A percentile compares a stretch with the other conserved stretches of the same genome.
phyloP scores from a whole-genome alignment of 2,797 vertebrate species.

The Falco rusticolus region DNA sequence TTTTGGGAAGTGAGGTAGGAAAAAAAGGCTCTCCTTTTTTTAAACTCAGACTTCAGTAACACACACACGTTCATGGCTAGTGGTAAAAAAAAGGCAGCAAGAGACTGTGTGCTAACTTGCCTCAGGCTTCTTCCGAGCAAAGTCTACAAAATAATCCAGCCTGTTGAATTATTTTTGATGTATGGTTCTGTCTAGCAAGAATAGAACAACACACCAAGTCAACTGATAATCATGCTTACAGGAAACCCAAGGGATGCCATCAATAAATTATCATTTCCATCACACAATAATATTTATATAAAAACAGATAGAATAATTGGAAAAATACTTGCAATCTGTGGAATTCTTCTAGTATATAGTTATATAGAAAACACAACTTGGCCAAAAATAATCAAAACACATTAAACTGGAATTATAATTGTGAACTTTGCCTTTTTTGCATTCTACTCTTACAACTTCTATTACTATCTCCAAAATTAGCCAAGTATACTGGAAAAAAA shows the following conservation, averaged over 20 bases:
- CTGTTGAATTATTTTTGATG: conserved; percentile 35
- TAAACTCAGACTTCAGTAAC: conserved; percentile 5
- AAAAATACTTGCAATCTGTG: neutral
- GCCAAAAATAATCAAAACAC: neutral
- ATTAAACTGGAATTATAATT: neutral
- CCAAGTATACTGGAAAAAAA: neutral
- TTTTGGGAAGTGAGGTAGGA: neutral
- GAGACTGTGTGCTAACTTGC: conserved; percentile 39
- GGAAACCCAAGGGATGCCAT: neutral
- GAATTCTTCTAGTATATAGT: neutral
- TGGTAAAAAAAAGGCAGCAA: conserved; percentile 1
- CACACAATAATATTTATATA: neutral
- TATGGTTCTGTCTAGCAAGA: conserved; percentile 12
- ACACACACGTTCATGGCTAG: neutral
- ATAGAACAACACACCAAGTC: neutral
- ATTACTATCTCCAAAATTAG: neutral
- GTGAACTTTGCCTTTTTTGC: neutral
- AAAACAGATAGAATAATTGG: neutral
- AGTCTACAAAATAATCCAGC: conserved; percentile 47
- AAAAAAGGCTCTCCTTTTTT: neutral
- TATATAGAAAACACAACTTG: neutral
- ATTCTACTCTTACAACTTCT: neutral
- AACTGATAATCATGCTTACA: neutral
- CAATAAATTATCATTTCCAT: neutral
- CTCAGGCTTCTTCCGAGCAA: conserved; percentile 17